A percentile compares a stretch with the other conserved stretches of the same genome.
These are phyloP conservation scores for Eupithecia centaureata DNA, from an alignment of 2,888 invertebrate genomes.

Conservation along the genomic window DNA sequence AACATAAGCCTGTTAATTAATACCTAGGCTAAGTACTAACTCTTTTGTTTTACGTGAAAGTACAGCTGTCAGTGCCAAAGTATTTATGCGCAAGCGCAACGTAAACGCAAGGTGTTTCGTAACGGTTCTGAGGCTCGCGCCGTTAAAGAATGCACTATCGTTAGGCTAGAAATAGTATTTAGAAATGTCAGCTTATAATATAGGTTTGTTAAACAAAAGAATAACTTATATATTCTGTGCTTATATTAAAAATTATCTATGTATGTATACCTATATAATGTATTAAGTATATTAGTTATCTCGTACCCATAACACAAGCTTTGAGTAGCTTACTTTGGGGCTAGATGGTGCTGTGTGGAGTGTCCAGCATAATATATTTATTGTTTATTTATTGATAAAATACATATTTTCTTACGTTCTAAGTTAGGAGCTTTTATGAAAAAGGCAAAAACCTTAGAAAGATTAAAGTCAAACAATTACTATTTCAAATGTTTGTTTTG, in stretches of 20 bases:
- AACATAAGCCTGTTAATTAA: neutral
- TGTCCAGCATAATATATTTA: no score
- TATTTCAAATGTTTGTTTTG: neutral
- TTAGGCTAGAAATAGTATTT: conserved; percentile 36
- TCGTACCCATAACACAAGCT: no score
- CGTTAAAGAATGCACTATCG: conserved; percentile 35
- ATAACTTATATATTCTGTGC: neutral
- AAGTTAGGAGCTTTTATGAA: neutral
- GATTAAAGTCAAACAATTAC: neutral
- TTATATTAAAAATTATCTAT: no score
- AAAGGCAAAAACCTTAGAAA: neutral
- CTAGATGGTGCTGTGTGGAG: no score
- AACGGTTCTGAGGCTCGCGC: conserved; percentile 70
- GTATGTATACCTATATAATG: no score
- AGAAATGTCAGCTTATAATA: conserved; percentile 14
- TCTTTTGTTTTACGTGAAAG: conserved; percentile 45
- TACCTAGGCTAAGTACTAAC: neutral
- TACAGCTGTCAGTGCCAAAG: conserved; percentile 81
- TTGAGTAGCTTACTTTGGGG: no score
- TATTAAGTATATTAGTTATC: no score
- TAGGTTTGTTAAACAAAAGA: neutral
- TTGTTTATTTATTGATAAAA: no score
- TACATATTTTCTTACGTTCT: neutral
- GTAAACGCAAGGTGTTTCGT: conserved; percentile 75
- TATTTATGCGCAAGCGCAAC: conserved; percentile 46